Base-by-base conservation (phyloP, 1,140 invertebrate species). In the Colletes latitarsis region DNA sequence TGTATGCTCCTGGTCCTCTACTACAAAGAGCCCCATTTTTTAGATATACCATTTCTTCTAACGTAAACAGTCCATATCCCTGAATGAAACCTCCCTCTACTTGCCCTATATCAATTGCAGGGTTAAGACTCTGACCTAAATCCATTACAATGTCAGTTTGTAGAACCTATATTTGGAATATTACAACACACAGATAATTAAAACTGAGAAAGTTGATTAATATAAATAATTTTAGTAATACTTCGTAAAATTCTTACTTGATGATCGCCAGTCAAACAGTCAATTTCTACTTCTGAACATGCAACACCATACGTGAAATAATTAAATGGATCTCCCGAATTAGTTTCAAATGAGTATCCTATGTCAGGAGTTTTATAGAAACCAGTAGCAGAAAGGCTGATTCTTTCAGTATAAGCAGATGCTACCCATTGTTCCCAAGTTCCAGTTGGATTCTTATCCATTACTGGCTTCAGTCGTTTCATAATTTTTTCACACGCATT, bases 111-210 rank as follows among this genome's bases (percentile, higher is more conserved):
- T 99, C 98, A 86, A 99, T 98, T 0, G 98, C 98, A 41, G 98
- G 98, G 94, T 99, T 99, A 46, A 99, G 92, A 93, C 97, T 98
- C 77, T 97, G 95, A 21, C 97, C 97, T 70, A 99, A 94, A 93
- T 99, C 98, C 98, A 99, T 99, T 0, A 99, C 97, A 86, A 99
- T 99, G 88, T 99, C 97, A 4, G 97, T 97, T 90, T 96, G 95
- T 63, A 98, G 89, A 9, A 99, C 96, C 96, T 96, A 84, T 46
- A 62, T 8, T 12, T 15, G 0, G 71, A 67, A 21, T 69, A 81
- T 43, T 3, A 41, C 72, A 6, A 30, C 30, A 30, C 75, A 64
- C 10, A 62, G 57, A 76, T 55, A 66, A 55, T 39, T 19, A 12
- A 46, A 43, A 62, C 8, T 57, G 17, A 8, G 19, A 19, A 57